Evolutionary conservation across 2,888 invertebrate species (phyloP), one percentile per base, ranked within the genome.

Genomic region (Lycia hirtaria): DNA sequence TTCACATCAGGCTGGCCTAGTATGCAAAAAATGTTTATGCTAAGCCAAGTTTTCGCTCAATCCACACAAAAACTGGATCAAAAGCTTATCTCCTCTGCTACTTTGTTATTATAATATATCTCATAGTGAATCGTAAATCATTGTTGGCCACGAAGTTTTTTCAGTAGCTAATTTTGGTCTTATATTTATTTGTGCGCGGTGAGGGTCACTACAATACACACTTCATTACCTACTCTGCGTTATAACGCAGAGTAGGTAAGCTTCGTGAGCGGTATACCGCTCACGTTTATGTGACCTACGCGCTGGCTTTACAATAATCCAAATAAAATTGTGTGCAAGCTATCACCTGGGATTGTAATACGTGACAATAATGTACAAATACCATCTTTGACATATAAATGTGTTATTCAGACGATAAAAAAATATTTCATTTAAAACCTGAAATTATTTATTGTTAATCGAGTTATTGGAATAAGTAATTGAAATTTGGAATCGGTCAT

Each of bases 291-390:
- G 24, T 37, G 50, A 45, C 44, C 51, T 56, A 56, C 45, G 33
- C 43, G 35, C 37, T 43, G 28, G 33, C 35, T 40, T 32, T 17
- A 45, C 2, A 10, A 32, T 56, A 57, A 57, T 52, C 57, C 57
- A 24, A 47, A 47, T 59, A 35, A 53, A 56, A 56, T 59, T 33
- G 51, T 56, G 47, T 44, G 50, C 55, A 40, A 56, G 33, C 48
- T 41, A 38, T 56, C 62, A 59, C 59, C 62, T 59, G 59, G 50
- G 62, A 45, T 47, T 52, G 38, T 9, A 35, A 19, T 53, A 63
- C 60, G 62, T 63, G 56, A 63, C 47, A 50, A 35, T 32, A 55
- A 56, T 60, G 56, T 54, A 41, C 51, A 56, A 57, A 54, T 52
- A 56, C 55, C 43, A 28, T 60, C 14, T 59, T 56, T 60, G 50